Conservation (phyloP, 2,113 vertebrate genomes). For the Ellobius talpinus region DNA sequence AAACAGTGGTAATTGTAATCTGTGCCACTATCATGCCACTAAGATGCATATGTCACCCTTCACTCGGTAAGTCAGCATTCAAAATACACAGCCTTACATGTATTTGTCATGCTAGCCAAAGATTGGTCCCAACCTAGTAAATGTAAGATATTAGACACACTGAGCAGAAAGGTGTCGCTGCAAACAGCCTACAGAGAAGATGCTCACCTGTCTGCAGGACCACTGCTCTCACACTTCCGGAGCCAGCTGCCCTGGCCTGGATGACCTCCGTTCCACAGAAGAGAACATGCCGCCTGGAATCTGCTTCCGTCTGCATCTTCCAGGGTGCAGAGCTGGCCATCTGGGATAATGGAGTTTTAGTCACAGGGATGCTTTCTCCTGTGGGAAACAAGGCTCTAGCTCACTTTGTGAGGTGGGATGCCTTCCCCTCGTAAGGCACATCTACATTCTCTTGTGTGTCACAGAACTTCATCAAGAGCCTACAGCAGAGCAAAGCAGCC, state of each 20-base stretch:
- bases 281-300: conserved; percentile 87
- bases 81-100: conserved; percentile 16
- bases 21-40: background rate
- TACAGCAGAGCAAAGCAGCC: background rate
- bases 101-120: background rate
- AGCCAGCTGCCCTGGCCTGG: conserved; percentile 84
- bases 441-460: background rate
- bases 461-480: background rate
- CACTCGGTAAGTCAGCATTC: background rate
- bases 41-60: background rate
- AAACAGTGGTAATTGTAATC: background rate
- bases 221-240: conserved; percentile 82
- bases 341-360: conserved; percentile 85
- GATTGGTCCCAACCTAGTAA: background rate
- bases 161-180: background rate
- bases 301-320: conserved; percentile 83
- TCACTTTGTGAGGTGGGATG: background rate
- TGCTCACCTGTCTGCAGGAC: conserved; percentile 88
- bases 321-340: conserved; percentile 81
- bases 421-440: background rate
- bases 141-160: background rate
- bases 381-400: conserved; percentile 61
- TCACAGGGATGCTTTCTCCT: conserved; percentile 90
- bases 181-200: background rate
- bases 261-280: conserved; percentile 91